Evolutionary conservation across 2,113 vertebrate species (phyloP).

Genomic region (Callipepla californica): DNA sequence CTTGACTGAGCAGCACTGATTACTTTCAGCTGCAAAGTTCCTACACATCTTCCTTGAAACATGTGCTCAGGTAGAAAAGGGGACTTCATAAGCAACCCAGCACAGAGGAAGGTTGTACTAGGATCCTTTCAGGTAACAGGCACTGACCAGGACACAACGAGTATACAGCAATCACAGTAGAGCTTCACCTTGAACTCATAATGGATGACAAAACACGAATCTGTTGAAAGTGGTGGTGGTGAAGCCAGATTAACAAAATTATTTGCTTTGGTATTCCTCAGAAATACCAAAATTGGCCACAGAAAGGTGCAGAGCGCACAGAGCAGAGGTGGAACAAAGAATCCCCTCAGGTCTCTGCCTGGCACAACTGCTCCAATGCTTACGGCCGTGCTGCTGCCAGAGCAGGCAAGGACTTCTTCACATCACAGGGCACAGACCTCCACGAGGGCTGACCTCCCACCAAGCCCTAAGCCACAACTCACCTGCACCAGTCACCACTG

Average conservation of each 20-base stretch:
- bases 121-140: accelerated
- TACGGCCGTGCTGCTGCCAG: not conserved
- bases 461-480: accelerated
- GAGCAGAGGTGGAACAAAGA: not conserved
- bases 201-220: not conserved
- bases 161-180: not conserved
- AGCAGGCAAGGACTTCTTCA: not conserved
- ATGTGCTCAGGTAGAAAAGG: not conserved
- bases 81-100: accelerated
- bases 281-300: not conserved
- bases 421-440: accelerated
- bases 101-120: not conserved
- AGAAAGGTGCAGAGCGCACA: not conserved
- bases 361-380: accelerated
- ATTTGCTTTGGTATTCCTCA: not conserved
- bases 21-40: not conserved
- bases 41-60: not conserved
- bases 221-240: not conserved
- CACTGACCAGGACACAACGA: not conserved
- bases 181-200: not conserved
- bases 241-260: not conserved
- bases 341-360: not conserved
- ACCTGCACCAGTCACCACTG: not conserved
- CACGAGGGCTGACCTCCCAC: not conserved
- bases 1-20: not conserved